These are phyloP conservation scores for Dasyornis broadbenti DNA, from an alignment of 2,113 vertebrate species.

Conservation along the genomic window DNA sequence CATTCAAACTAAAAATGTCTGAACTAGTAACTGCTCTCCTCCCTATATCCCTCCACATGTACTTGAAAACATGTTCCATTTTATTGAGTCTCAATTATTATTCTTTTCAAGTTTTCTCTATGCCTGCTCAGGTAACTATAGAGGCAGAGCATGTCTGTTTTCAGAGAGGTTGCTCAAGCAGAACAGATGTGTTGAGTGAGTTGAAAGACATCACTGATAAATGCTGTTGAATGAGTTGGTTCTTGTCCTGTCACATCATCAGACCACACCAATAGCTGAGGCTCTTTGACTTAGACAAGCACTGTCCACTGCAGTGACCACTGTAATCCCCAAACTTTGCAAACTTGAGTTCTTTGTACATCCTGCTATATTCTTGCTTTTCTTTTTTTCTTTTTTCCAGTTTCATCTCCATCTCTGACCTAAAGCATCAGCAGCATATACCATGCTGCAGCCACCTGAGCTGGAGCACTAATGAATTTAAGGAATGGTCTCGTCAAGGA, in stretches of 20 bases:
- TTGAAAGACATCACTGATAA: neutral
- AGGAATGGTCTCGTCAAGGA: constrained; percentile 68
- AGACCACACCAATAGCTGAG: neutral
- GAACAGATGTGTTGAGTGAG: neutral
- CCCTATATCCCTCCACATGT: accelerated
- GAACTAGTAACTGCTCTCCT: neutral
- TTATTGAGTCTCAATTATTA: neutral
- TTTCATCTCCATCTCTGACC: constrained; percentile 72
- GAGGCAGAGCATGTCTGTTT: neutral
- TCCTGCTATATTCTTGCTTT: neutral
- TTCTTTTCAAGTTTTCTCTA: neutral
- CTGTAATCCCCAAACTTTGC: neutral
- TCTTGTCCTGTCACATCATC: neutral
- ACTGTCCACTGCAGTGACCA: neutral
- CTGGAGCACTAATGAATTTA: constrained; percentile 79
- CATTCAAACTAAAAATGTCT: neutral
- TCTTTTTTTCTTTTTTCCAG: constrained; percentile 10
- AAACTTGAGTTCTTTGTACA: neutral
- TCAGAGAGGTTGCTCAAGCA: neutral
- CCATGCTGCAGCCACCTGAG: constrained; percentile 80
- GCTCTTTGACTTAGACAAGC: neutral
- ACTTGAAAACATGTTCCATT: neutral
- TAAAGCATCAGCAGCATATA: constrained; percentile 67
- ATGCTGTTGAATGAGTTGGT: neutral
- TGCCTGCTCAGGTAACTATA: neutral